A percentile compares a stretch with the other conserved stretches of the same genome.
Evolutionary conservation across 2,113 vertebrate species (phyloP).

Genomic region (Oreochromis spilurus): DNA sequence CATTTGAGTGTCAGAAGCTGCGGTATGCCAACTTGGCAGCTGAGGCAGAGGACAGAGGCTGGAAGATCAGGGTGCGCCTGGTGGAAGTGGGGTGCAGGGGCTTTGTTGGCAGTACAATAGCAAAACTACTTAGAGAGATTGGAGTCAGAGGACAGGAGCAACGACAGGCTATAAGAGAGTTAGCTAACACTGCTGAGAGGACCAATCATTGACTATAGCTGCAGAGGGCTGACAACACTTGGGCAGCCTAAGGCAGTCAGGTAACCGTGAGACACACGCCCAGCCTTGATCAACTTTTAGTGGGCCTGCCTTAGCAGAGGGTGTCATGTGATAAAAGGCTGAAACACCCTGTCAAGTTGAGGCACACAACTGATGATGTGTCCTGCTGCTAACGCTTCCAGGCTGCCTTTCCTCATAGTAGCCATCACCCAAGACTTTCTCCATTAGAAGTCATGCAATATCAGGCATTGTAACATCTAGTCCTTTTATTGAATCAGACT

Average conservation of each 20-base stretch:
- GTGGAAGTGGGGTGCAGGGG: too few species aligned
- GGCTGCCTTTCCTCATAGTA: too few species aligned
- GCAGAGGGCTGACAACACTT: neutral
- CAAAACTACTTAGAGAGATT: too few species aligned
- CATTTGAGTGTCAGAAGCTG: neutral
- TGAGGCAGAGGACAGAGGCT: neutral
- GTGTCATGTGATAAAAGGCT: neutral
- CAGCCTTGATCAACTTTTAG: neutral
- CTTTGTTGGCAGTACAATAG: too few species aligned
- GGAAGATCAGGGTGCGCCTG: too few species aligned
- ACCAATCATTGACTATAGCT: neutral
- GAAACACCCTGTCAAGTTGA: neutral
- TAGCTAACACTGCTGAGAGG: too few species aligned
- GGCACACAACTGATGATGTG: neutral
- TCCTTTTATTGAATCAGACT: neutral
- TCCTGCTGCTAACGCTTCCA: neutral
- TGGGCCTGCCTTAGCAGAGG: neutral
- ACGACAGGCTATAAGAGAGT: too few species aligned
- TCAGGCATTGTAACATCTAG: neutral
- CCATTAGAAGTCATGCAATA: neutral
- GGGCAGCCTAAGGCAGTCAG: neutral
- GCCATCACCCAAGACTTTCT: neutral
- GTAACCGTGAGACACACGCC: neutral
- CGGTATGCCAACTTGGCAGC: neutral
- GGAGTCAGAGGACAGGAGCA: too few species aligned